Base-by-base conservation (phyloP, 1,140 invertebrate genomes). In the Chrysomallon squamiferum region DNA sequence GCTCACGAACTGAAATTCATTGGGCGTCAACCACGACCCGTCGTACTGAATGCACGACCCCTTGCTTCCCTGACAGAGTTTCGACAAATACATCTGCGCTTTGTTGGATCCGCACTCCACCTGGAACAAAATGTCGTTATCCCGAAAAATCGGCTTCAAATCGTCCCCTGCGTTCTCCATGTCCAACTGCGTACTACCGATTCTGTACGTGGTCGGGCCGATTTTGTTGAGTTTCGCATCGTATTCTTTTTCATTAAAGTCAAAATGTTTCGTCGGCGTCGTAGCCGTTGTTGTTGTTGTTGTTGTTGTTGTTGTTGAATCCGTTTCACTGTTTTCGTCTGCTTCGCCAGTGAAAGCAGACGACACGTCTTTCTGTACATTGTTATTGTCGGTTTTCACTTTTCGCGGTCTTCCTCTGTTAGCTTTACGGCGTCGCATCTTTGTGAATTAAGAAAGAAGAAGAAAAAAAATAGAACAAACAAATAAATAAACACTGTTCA, bases 1-100 rank as follows among this genome's bases (percentile, higher is more conserved):
- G 68, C 85, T 87, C 9, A 87, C 77, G 27, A 75, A 79, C 74
- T 88, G 87, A 65, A 88, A 88, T 69, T 88, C 86, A 73, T 88
- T 88, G 13, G 87, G 87, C 11, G 87, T 88, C 27, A 87, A 72
- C 86, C 87, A 88, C 22, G 71, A 57, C 30, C 80, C 81, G 32
- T 84, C 68, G 62, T 78, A 85, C 18, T 78, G 71, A 38, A 87
- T 85, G 59, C 85, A 87, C 25, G 80, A 73, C 27, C 85, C 86
- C 71, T 85, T 86, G 54, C 82, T 86, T 9, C 86, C 85, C 70
- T 86, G 83, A 66, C 83, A 85, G 49, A 87, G 72, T 66, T 78
- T 79, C 9, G 82, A 84, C 62, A 87, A 63, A 69, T 81, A 85
- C 68, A 87, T 71, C 41, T 76, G 69, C 9, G 78, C 86, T 25